Conservation (phyloP, 2,888 invertebrate species). For the Cheilosia pagana region DNA sequence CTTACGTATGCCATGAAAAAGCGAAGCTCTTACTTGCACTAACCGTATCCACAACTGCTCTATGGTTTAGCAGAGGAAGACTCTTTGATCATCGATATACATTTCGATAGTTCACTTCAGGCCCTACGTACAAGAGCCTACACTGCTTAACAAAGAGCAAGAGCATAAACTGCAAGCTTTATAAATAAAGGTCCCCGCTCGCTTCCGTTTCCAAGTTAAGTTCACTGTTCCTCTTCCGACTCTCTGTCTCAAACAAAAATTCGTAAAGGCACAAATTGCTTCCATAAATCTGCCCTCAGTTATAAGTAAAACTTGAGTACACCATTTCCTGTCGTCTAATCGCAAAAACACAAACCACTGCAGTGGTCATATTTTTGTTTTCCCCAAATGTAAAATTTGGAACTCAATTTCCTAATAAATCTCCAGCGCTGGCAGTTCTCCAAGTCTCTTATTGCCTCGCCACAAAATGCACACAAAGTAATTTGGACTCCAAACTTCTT, state of each 20-base stretch:
- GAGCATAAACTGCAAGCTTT: no score
- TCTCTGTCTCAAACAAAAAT: neutral
- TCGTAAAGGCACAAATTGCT: neutral
- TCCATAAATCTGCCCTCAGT: slow-evolving; percentile 9
- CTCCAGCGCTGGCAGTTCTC: slow-evolving; percentile 37
- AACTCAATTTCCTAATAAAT: slow-evolving; percentile 49
- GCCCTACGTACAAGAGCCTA: no score
- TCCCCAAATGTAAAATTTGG: slow-evolving; percentile 34
- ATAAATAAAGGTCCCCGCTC: no score
- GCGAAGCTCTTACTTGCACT: no score
- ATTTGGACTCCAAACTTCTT: neutral
- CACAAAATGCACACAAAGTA: slow-evolving; percentile 20
- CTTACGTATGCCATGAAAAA: no score
- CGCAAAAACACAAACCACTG: slow-evolving; percentile 37
- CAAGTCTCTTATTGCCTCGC: slow-evolving; percentile 22
- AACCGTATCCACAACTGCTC: no score
- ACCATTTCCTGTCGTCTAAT: slow-evolving; percentile 26
- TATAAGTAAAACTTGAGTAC: neutral
- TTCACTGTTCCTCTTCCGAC: no score
- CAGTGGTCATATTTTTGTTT: slow-evolving; percentile 26
- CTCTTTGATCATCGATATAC: no score
- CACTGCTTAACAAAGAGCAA: no score
- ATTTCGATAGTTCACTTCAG: no score
- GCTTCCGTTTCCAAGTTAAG: no score
- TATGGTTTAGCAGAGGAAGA: no score